Base-by-base conservation (phyloP, 2,113 vertebrate genomes). In the Bubo blakistoni region DNA sequence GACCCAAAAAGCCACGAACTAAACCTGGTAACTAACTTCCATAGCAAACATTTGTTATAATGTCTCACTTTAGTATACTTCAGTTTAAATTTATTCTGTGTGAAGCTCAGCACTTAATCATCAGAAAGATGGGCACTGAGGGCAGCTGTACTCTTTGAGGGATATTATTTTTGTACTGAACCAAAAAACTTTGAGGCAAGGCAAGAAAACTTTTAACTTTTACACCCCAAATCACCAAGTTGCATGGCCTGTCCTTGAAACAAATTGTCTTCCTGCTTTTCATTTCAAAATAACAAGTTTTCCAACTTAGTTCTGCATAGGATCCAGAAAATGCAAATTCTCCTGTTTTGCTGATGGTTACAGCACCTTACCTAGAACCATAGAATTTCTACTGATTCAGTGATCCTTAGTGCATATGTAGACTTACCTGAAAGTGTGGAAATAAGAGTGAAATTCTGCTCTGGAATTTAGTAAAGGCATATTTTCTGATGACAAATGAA, bases 1-100 rank as follows among this genome's bases (percentile, higher is more conserved):
- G 87, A 86, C 80, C 94, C 86, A 95, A 97, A 97, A 73, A 65
- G 57, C 94, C 96, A 88, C 96, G 52, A 96, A 88, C 67, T 88
- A 98, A 97, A 90, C 88, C 96, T 94, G 98, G 97, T 98, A 98
- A 98, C 62, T 92, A 70, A 74, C 26, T 87, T 89, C 69, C 55
- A 24, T 69, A 72, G 57, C 20, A 77, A 93, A 58, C 4, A 30
- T 82, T 79, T 85, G 30, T 65, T 76, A 57, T 42, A 77, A 81
- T 14, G 0, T 52, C 14, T 81, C 51, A 66, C 40, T 96, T 87
- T 30, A 29, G 49, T 47, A 30, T 11, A 77, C 92, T 81, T 91
- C 47, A 76, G 36, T 79, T 78, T 74, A 58, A 78, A n/a, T 70
- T 70, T 76, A 58, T 62, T 73, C 29, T 46, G 1, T 67, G n/a